Evolutionary conservation across 2,113 vertebrate species (phyloP).

Genomic region (Melanerpes aurifrons): DNA sequence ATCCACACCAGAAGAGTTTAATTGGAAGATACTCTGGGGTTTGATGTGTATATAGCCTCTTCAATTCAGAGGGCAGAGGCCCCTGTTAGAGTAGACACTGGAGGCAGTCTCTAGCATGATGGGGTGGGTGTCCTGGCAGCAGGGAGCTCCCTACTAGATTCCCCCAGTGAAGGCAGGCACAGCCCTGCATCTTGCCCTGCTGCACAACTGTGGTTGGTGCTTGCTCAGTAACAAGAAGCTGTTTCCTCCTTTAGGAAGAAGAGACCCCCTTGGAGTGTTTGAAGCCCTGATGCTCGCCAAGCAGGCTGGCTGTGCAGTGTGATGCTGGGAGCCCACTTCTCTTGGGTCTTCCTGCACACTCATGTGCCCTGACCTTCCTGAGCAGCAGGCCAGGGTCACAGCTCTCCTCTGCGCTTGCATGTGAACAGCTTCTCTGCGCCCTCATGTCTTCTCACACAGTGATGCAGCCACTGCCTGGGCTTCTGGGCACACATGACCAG

Average conservation of each 20-base stretch:
- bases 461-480: accelerated
- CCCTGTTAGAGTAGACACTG: neutral
- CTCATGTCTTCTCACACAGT: accelerated
- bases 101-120: accelerated
- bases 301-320: neutral
- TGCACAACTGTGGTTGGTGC: accelerated
- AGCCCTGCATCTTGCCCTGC: neutral
- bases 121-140: neutral
- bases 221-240: accelerated
- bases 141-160: neutral
- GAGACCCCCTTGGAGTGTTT: neutral
- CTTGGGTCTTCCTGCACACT: accelerated
- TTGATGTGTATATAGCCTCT: neutral
- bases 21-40: neutral
- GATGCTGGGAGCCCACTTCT: accelerated
- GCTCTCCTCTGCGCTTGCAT: neutral
- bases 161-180: neutral
- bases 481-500: neutral
- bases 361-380: accelerated
- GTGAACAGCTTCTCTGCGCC: neutral
- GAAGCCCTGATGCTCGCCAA: neutral
- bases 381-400: neutral
- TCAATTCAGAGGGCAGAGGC: neutral
- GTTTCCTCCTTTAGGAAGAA: accelerated
- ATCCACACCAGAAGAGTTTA: neutral